phyloP scores from a whole-genome alignment of 1,140 invertebrate genomes.

The Drosophila takahashii region DNA sequence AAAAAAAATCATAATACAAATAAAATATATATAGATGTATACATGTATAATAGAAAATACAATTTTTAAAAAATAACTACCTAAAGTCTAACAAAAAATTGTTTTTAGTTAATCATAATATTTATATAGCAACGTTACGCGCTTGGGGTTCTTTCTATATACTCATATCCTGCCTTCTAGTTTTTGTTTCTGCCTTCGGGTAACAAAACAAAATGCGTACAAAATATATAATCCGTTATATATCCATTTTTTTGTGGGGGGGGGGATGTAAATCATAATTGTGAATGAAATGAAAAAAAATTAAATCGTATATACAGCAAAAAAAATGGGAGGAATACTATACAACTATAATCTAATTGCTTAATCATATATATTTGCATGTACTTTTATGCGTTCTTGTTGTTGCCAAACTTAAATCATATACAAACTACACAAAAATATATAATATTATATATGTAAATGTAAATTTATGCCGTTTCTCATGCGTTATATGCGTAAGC shows the following conservation, averaged over 20 bases:
- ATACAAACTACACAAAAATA: constrained; percentile 55
- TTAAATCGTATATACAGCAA: constrained; percentile 68
- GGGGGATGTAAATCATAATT: constrained; percentile 29
- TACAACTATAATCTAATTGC: constrained; percentile 63
- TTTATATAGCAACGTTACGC: constrained; percentile 81
- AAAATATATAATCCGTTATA: constrained; percentile 41
- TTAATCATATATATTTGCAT: constrained; percentile 52
- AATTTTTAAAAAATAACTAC: constrained; percentile 83
- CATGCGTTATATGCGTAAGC: constrained; percentile 5
- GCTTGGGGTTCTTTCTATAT: constrained; percentile 59
- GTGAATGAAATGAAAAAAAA: constrained; percentile 53
- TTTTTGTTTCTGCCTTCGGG: constrained; percentile 40
- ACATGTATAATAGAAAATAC: constrained; percentile 69
- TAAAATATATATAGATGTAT: constrained; percentile 39
- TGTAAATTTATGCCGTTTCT: constrained; percentile 31
- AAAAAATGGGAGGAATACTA: constrained; percentile 44
- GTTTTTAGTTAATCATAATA: constrained; percentile 71
- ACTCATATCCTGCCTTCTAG: constrained; percentile 9
- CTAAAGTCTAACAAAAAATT: constrained; percentile 81
- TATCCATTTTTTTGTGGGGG: constrained; percentile 20
- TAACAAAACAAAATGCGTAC: constrained; percentile 76
- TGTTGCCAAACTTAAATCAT: constrained; percentile 26
- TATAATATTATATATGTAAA: constrained; percentile 32
- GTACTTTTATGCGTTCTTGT: constrained; percentile 9
- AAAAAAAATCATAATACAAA: constrained; percentile 49